phyloP scores from a whole-genome alignment of 2,888 invertebrate species.

The Agrotis clavis region DNA sequence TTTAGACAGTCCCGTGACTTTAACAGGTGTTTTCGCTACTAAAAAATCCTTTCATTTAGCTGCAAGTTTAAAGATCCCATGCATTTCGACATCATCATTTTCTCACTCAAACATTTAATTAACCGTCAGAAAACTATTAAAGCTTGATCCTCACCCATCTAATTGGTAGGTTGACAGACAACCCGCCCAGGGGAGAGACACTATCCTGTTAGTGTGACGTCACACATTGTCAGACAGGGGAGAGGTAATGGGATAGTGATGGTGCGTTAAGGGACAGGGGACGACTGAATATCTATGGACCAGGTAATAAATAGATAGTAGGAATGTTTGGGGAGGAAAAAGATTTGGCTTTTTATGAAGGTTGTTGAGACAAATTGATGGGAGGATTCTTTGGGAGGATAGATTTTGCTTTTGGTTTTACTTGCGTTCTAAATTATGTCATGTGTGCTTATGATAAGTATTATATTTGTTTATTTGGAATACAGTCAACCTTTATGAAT shows the following conservation, averaged over 20 bases:
- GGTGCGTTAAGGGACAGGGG: constrained; percentile 42
- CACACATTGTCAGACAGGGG: constrained; percentile 29
- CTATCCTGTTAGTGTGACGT: constrained; percentile 26
- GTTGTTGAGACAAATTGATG: neutral
- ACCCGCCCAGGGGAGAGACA: constrained; percentile 40
- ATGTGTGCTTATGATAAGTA: no score
- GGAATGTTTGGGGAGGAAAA: constrained; percentile 7
- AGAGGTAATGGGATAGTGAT: constrained; percentile 42
- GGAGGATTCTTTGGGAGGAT: neutral
- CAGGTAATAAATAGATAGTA: constrained; percentile 42
- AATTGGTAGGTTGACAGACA: constrained; percentile 44
- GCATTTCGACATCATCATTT: neutral
- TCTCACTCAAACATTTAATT: neutral
- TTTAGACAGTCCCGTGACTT: no score
- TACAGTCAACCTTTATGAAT: no score
- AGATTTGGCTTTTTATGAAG: constrained; percentile 26
- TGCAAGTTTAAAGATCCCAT: neutral
- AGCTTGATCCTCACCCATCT: constrained; percentile 13
- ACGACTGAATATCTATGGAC: constrained; percentile 39
- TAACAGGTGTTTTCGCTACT: no score
- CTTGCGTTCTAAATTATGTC: neutral
- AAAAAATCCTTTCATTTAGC: neutral
- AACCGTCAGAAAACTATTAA: constrained; percentile 21
- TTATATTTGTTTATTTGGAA: no score
- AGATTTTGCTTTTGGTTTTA: neutral